These are phyloP conservation scores for Crambe crambe DNA, from an alignment of 37 sponge, comb jelly and placozoan genomes.

Conservation along the genomic window DNA sequence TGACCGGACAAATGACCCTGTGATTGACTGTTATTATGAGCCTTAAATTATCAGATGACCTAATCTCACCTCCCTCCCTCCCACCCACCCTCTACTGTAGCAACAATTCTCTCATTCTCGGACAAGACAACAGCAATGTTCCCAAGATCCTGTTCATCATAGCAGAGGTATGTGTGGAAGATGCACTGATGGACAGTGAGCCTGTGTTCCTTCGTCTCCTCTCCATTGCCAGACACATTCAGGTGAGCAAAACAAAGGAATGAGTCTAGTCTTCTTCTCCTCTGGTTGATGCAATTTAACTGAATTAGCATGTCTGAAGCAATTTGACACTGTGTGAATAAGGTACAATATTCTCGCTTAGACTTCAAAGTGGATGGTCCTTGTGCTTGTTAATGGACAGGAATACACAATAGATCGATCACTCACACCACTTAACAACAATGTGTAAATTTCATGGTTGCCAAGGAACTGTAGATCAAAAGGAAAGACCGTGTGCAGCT, in stretches of 20 bases:
- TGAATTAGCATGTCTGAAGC: neutral
- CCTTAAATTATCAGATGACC: neutral
- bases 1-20: no score
- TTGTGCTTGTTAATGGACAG: no score
- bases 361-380: no score
- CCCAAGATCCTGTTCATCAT: constrained; percentile 84
- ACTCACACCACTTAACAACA: no score
- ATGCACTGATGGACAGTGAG: constrained; percentile 49
- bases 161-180: constrained; percentile 65
- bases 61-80: neutral
- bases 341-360: no score
- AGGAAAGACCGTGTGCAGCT: no score
- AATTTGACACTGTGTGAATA: no score
- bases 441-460: no score
- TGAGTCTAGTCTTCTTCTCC: neutral
- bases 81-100: constrained; percentile 37
- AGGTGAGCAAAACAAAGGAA: no score
- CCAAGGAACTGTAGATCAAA: no score
- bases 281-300: neutral
- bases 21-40: neutral
- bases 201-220: constrained; percentile 66
- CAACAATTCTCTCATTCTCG: constrained; percentile 79
- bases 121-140: constrained; percentile 74
- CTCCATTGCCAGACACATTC: constrained; percentile 85
- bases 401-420: no score